These are phyloP conservation scores for Scylla paramamosain DNA, from an alignment of 1,140 invertebrate genomes.

Conservation along the genomic window DNA sequence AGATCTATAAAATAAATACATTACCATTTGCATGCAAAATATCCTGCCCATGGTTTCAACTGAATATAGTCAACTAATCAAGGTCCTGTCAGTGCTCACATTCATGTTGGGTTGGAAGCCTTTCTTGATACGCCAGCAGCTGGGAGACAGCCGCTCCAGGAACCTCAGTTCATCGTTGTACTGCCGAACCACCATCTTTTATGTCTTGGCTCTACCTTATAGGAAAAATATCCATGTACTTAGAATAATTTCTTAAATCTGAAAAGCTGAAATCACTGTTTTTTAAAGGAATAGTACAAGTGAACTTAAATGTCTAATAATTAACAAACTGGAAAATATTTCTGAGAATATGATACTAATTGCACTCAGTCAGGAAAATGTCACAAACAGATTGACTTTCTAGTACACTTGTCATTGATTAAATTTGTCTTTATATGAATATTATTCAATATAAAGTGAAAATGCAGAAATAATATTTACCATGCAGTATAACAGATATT, in stretches of 20 bases:
- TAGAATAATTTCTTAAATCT: neutral
- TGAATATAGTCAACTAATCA: too few relatives aligned
- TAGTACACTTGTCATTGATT: too few relatives aligned
- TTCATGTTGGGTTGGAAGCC: constrained; percentile 99
- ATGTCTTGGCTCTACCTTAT: neutral
- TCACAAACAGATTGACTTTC: too few relatives aligned
- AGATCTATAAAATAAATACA: too few relatives aligned
- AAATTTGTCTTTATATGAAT: too few relatives aligned
- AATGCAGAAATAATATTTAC: too few relatives aligned
- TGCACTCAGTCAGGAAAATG: neutral
- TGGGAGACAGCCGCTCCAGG: constrained; percentile 92
- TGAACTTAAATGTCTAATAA: neutral
- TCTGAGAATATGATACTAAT: neutral
- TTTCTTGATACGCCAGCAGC: constrained; percentile 97
- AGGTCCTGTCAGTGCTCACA: constrained; percentile 82
- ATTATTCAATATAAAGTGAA: too few relatives aligned
- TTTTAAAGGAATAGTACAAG: neutral
- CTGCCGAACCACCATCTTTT: constrained; percentile 90
- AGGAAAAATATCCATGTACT: neutral
- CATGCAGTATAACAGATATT: too few relatives aligned
- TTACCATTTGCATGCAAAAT: too few relatives aligned
- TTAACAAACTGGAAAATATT: neutral
- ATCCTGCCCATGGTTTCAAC: too few relatives aligned
- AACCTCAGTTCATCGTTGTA: constrained; percentile 97
- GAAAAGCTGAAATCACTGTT: neutral